Base-by-base conservation (phyloP, 2,888 invertebrate species). In the Micropterix aruncella region DNA sequence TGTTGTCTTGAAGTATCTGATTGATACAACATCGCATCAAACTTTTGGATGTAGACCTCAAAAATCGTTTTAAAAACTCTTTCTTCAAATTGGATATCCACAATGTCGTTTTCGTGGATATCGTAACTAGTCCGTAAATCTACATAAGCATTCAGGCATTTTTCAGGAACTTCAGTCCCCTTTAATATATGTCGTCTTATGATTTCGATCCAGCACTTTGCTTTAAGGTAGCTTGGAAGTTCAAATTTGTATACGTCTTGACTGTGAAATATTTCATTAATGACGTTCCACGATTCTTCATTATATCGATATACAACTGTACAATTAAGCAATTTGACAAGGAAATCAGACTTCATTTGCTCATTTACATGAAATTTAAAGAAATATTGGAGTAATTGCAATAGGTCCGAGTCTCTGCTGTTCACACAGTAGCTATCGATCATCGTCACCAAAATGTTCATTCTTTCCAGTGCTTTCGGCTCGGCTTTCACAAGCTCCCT, bases 281-380 rank as follows among this genome's bases (percentile, higher is more conserved):
- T 14, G 4, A 16, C 5, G 17, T 17, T 40, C 40, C 40, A 40
- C 18, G 15, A 17, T 12, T 40, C 40, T 7, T 40, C 40, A 14
- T 18, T 18, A 16, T 18, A 40, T 3, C 3, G 17, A n/a, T 18
- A 40, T 5, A 18, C 18, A 2, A 18, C 9, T 7, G 17, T 40
- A 3, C 4, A 15, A 18, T 17, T 7, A 12, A 40, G 15, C 19
- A 40, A 3, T 18, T 40, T 18, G 18, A 18, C 19, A 15, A 40
- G 17, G 16, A 40, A 40, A 12, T 40, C 18, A n/a, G 17, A 3
- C 3, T 15, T 17, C 4, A 3, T 4, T 16, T 40, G 40, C 12
- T 40, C 40, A 12, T 40, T 40, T 3, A 40, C 18, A 12, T 40
- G 40, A 18, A 18, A 4, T 5, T 3, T 40, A 19, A 40, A 40